Conservation (phyloP, 2,797 vertebrate species). For the Sebastes steindachneri region DNA sequence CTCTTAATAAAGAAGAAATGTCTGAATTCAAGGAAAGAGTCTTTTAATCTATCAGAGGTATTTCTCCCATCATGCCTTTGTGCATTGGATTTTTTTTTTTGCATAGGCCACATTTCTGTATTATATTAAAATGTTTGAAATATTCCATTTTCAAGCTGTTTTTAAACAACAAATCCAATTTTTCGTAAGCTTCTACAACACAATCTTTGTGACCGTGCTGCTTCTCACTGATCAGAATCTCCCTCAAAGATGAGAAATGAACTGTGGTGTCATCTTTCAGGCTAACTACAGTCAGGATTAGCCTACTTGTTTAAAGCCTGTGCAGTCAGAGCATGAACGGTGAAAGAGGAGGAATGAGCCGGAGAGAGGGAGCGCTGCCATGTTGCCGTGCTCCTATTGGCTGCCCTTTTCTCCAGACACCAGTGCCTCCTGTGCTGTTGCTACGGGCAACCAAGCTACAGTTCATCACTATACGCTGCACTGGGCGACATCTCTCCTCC, state of each 20-base stretch:
- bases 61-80: not conserved
- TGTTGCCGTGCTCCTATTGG: conserved; percentile 42
- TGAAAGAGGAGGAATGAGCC: conserved; percentile 12
- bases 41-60: not conserved
- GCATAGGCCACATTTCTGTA: not conserved
- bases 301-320: conserved; percentile 1
- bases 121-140: not conserved
- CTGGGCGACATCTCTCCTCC: conserved; percentile 8
- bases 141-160: not conserved
- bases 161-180: not conserved
- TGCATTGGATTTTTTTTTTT: not conserved
- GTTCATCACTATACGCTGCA: conserved; percentile 11
- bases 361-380: conserved; percentile 9
- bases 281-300: conserved; percentile 12
- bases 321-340: conserved; percentile 24
- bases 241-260: not conserved
- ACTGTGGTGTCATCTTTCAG: conserved; percentile 8
- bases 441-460: conserved; percentile 59
- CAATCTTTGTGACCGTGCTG: not conserved
- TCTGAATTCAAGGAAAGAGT: not conserved
- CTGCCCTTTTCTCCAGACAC: conserved; percentile 40
- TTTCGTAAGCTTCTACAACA: too few relatives aligned
- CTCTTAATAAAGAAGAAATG: not conserved
- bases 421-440: conserved; percentile 64
- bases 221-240: not conserved